Evolutionary conservation across 2,113 vertebrate species (phyloP).

Genomic region (Pomatostomus ruficeps): DNA sequence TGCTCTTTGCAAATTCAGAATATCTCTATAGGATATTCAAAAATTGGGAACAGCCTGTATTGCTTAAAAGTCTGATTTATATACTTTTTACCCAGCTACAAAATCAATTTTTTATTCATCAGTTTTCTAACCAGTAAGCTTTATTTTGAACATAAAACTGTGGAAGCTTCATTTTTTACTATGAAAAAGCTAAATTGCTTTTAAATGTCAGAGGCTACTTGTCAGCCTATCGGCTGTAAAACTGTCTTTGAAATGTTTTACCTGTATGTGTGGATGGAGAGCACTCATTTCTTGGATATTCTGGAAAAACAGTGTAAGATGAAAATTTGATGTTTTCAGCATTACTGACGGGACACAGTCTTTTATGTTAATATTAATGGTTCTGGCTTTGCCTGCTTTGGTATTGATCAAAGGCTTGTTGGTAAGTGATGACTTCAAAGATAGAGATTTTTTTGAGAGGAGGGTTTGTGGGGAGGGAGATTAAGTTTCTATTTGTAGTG

Average conservation of each 20-base stretch:
- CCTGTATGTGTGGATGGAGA: neutral
- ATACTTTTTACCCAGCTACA: neutral
- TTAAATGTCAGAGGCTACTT: neutral
- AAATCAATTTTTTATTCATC: neutral
- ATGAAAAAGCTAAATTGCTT: neutral
- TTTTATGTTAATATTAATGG: neutral
- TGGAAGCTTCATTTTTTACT: neutral
- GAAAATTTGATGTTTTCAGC: neutral
- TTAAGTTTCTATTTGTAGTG: neutral
- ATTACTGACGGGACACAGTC: neutral
- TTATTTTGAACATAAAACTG: slow-evolving; percentile 27
- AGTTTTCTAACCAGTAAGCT: neutral
- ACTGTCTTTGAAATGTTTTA: neutral
- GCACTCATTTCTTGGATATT: neutral
- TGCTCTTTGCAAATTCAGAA: neutral
- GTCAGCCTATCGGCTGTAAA: neutral
- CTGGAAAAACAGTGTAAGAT: neutral
- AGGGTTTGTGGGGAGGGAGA: fast-evolving
- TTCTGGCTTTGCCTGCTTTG: neutral
- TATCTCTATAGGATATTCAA: neutral
- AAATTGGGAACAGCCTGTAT: neutral
- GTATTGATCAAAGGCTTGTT: neutral
- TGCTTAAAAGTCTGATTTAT: neutral
- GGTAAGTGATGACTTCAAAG: neutral
- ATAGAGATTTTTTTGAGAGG: neutral